Evolutionary conservation across 2,797 vertebrate genomes (phyloP).

Genomic region (Hydrophis major): DNA sequence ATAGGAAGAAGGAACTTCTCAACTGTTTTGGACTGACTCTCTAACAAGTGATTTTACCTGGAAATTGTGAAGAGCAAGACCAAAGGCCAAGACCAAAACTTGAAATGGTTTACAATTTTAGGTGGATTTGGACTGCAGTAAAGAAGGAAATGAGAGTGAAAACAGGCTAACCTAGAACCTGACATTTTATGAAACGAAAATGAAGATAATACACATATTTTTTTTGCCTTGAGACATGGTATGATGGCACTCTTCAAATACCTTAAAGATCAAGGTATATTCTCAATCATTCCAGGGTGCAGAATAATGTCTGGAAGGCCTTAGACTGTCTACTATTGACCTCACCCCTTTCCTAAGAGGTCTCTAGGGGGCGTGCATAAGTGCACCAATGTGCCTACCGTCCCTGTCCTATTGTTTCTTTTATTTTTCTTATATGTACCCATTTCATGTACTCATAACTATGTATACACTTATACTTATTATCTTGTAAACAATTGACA

Average conservation of each 20-base stretch:
- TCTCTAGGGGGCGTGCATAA: no score
- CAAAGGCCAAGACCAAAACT: not conserved
- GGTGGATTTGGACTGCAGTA: not conserved
- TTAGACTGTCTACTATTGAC: no score
- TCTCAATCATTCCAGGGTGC: not conserved
- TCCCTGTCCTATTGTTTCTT: no score
- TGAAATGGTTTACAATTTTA: not conserved
- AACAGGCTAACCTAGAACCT: not conserved
- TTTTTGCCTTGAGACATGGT: not conserved
- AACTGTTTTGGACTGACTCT: not conserved
- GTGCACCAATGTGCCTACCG: no score
- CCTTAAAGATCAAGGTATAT: not conserved
- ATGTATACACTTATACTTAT: no score
- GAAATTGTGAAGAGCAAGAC: not conserved
- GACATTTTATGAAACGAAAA: not conserved
- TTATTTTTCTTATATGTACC: no score
- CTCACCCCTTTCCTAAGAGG: no score
- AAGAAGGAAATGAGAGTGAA: not conserved
- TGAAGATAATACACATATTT: not conserved
- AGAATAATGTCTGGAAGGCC: not conserved
- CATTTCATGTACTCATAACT: no score
- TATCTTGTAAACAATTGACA: no score
- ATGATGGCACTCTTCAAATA: not conserved
- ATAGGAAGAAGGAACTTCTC: not conserved
- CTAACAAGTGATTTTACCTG: not conserved